phyloP scores from a whole-genome alignment of 2,797 vertebrate genomes.

The Rhinatrema bivittatum region DNA sequence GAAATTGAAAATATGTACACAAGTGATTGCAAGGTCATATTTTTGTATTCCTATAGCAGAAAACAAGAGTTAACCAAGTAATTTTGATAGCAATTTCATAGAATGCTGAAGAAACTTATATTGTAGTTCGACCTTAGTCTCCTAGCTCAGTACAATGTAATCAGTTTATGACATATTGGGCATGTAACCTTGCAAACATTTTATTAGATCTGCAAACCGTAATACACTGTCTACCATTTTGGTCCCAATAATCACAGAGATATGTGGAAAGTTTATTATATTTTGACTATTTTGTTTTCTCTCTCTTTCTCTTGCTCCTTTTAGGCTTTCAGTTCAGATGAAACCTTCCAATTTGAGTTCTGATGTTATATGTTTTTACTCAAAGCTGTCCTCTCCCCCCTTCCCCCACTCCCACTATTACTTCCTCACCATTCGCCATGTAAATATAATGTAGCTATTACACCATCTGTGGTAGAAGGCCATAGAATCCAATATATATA shows the following conservation, averaged over 20 bases:
- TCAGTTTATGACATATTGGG: constrained; percentile 29
- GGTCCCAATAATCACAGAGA: constrained; percentile 24
- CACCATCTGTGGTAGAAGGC: too few relatives aligned
- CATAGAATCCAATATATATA: too few relatives aligned
- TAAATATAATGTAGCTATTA: too few relatives aligned
- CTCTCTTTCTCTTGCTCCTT: constrained; percentile 32
- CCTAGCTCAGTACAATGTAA: constrained; percentile 1
- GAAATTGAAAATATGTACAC: too few relatives aligned
- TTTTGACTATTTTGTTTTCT: too few relatives aligned
- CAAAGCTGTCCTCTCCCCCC: too few relatives aligned
- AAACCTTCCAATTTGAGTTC: too few relatives aligned
- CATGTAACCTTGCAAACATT: constrained; percentile 16
- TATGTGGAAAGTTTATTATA: constrained; percentile 23
- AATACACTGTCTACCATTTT: constrained; percentile 16
- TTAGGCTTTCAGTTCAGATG: constrained; percentile 16
- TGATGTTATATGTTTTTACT: too few relatives aligned
- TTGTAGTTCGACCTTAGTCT: constrained; percentile 10
- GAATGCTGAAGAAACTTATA: constrained; percentile 8
- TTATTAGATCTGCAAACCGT: constrained; percentile 30
- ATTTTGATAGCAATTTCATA: constrained; percentile 14
- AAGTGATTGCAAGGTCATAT: too few relatives aligned
- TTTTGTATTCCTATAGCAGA: constrained; percentile 28
- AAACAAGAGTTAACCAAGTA: background rate
- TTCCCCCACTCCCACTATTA: too few relatives aligned
- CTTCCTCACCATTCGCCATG: too few relatives aligned